Evolutionary conservation across 35 echinoderm and acorn worm species (phyloP), one percentile per base, ranked within the genome.

Genomic region (Anneissia japonica): DNA sequence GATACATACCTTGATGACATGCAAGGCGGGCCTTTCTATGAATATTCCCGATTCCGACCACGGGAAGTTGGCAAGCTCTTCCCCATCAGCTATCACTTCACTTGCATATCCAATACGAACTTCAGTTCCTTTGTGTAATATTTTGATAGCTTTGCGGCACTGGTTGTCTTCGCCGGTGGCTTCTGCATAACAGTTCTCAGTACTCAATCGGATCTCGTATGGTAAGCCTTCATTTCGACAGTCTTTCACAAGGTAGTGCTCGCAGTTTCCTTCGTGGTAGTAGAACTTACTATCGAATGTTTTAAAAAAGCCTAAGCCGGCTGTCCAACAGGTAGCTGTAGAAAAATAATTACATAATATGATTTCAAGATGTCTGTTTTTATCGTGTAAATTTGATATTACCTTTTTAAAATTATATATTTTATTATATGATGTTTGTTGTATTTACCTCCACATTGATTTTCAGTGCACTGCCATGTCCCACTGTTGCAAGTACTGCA

Each of bases 201-300:
- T 89, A 29, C 82, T 82, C 41, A 87, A 97, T 19, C 46, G 6
- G 1, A 56, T 79, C 45, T 87, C 86, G 30, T 76, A 31, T 64
- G 11, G 7, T 23, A 26, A 16, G 26, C 51, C 51, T 41, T 86
- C 80, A 12, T 9, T 3, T 85, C 89, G 91, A 46, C 93, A 95
- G 38, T 91, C 83, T 29, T 88, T 91, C 36, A 88, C 55, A 0
- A 97, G 77, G 17, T 82, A 82, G 37, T 97, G 92, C 12, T 82
- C 46, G 32, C 94, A 97, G 9, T 77, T 83, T 30, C 94, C 94
- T 41, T 82, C 72, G 77, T 89, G 92, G 38, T 84, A 75, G 41
- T 90, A 97, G 28, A 51, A 55, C 23, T 84, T 93, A 36, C 77
- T 85, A 43, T 97, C 91, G 35, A 93, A 97, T 17, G 94, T 97